These are phyloP conservation scores for Timema cristinae DNA, from an alignment of 2,888 invertebrate genomes.

Conservation along the genomic window DNA sequence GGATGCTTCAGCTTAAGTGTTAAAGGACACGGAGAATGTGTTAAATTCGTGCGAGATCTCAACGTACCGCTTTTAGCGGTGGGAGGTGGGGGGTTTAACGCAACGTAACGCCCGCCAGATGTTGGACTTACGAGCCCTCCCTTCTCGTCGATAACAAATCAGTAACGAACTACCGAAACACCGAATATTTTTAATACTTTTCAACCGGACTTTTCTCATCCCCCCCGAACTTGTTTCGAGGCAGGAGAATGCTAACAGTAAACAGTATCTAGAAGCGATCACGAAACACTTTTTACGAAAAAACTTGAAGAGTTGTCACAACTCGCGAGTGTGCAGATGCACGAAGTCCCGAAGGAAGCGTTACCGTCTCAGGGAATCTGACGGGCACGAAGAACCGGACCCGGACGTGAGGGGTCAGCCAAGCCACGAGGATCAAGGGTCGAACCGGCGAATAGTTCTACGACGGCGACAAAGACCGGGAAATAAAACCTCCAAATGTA, in stretches of 20 bases:
- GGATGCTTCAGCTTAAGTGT: slow-evolving; percentile 96
- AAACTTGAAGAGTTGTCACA: slow-evolving; percentile 88
- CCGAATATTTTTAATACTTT: slow-evolving; percentile 95
- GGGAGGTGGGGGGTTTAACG: slow-evolving; percentile 84
- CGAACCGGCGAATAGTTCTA: slow-evolving; percentile 82
- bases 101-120: slow-evolving; percentile 93
- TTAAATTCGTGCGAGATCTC: slow-evolving; percentile 88
- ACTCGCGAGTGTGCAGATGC: slow-evolving; percentile 96
- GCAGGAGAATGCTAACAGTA: slow-evolving; percentile 90
- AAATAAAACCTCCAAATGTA: too few species aligned
- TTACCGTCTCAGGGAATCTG: slow-evolving; percentile 63
- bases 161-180: slow-evolving; percentile 93
- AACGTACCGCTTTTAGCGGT: slow-evolving; percentile 90
- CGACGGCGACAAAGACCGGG: slow-evolving; percentile 86
- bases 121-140: slow-evolving; percentile 99
- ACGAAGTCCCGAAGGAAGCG: slow-evolving; percentile 84
- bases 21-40: slow-evolving; percentile 96
- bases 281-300: slow-evolving; percentile 82
- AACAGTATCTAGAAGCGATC: slow-evolving; percentile 91
- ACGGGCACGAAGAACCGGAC: slow-evolving; percentile 70
- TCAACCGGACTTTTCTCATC: slow-evolving; percentile 93
- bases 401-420: slow-evolving; percentile 75
- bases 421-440: slow-evolving; percentile 77
- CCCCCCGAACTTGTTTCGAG: slow-evolving; percentile 88
- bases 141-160: slow-evolving; percentile 85